phyloP scores from a whole-genome alignment of 2,888 invertebrate genomes.

The Limnephilus marmoratus region DNA sequence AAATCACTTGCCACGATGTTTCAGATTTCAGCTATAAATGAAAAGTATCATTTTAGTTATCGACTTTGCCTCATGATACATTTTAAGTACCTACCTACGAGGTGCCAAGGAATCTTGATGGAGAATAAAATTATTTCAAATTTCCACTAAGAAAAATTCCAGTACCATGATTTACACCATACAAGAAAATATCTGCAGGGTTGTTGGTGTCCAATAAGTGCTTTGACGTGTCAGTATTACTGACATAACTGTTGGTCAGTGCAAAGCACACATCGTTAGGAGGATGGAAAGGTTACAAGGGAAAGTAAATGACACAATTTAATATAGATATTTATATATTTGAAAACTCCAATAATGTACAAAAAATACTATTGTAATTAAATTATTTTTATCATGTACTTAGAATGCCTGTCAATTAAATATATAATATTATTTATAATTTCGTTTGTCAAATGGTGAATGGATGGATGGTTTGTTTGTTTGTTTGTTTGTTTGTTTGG shows the following conservation, averaged over 20 bases:
- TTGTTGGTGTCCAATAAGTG: no score
- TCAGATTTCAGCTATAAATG: no score
- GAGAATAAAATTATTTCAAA: no score
- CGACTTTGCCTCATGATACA: no score
- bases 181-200: not conserved
- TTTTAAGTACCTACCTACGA: no score
- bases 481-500: conserved; percentile 5
- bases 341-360: conserved; percentile 85
- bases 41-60: no score
- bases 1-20: no score
- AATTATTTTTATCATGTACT: conserved; percentile 79
- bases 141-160: no score
- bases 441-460: conserved; percentile 69
- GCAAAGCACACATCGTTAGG: not conserved
- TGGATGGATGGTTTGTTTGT: conserved; percentile 44
- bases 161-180: no score
- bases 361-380: conserved; percentile 84
- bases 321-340: conserved; percentile 82
- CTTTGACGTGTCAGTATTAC: no score
- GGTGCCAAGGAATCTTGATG: no score
- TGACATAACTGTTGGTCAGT: no score
- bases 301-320: conserved; percentile 69
- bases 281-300: not conserved
- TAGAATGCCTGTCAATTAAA: conserved; percentile 72
- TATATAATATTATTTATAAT: conserved; percentile 61